Base-by-base conservation (phyloP, 2,113 vertebrate species). In the Oxyura jamaicensis region DNA sequence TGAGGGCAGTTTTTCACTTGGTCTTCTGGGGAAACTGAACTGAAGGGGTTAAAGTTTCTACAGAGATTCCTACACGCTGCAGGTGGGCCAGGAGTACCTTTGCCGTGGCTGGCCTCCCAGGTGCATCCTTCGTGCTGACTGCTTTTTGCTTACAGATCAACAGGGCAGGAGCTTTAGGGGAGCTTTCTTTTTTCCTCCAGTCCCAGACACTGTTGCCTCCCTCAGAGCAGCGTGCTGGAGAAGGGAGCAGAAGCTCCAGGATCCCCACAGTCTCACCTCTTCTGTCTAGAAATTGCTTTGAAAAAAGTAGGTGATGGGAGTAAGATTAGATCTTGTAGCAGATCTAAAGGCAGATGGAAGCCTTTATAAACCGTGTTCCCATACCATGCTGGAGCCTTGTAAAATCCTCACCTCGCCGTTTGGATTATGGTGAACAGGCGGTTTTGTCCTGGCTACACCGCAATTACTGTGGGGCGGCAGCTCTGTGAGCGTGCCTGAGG, bases 301-400 rank as follows among this genome's bases (percentile, higher is more conserved):
- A 65, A 94, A 92, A 65, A 93, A 88, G 59, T 1, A 84, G 56
- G 31, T 10, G 13, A 44, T 68, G 55, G 53, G 25, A 63, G 14
- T 39, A 41, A 56, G 60, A 86, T 93, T 90, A 91, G 69, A 77
- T 91, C 84, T 91, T 65, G 79, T 73, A 81, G 79, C 48, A 39
- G 2, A 77, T 48, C 46, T 48, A 48, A 48, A 48, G 55, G 66
- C 33, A 60, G 72, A 88, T 63, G 23, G 48, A 95, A 93, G 39
- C 46, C 92, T 78, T 73, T 84, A 0, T 56, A 86, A 78, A 20
- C 75, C 35, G 42, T 52, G 46, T 81, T 94, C 80, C 65, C 46
- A 78, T 74, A 72, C 68, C 23, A 7, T 39, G 20, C 20, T 39
- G 60, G 46, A 86, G 55, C 68, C 73, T 88, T 4, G 10, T 77